These are phyloP conservation scores for Idaea straminata DNA, from an alignment of 2,888 invertebrate genomes.

Conservation along the genomic window DNA sequence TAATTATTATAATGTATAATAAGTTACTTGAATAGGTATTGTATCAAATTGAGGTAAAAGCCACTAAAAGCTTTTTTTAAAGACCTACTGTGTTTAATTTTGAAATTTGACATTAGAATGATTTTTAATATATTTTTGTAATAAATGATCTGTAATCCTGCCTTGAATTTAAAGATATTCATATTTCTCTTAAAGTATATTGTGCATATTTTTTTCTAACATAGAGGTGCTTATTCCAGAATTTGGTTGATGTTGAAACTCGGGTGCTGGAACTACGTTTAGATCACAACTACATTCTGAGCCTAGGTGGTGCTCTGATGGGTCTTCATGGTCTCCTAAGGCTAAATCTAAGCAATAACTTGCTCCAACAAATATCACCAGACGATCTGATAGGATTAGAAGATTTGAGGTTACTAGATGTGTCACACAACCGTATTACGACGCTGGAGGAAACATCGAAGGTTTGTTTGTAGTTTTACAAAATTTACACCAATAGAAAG, in stretches of 20 bases:
- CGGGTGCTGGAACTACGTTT: constrained; percentile 85
- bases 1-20: no score
- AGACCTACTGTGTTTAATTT: no score
- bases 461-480: constrained; percentile 66
- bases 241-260: constrained; percentile 88
- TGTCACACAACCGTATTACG: constrained; percentile 88
- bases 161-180: no score
- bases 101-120: no score
- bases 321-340: constrained; percentile 86
- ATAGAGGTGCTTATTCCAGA: constrained; percentile 73
- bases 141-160: no score
- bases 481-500: not conserved
- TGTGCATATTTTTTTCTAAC: constrained; percentile 1
- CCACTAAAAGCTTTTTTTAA: no score
- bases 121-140: no score
- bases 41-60: no score
- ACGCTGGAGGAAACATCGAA: constrained; percentile 91
- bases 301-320: constrained; percentile 86
- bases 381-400: constrained; percentile 90
- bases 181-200: not conserved
- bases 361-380: constrained; percentile 85
- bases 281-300: constrained; percentile 86
- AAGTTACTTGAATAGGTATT: no score
- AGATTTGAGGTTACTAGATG: constrained; percentile 85
- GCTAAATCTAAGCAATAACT: constrained; percentile 88